phyloP scores from a whole-genome alignment of 2,113 vertebrate genomes.

The Numida meleagris region DNA sequence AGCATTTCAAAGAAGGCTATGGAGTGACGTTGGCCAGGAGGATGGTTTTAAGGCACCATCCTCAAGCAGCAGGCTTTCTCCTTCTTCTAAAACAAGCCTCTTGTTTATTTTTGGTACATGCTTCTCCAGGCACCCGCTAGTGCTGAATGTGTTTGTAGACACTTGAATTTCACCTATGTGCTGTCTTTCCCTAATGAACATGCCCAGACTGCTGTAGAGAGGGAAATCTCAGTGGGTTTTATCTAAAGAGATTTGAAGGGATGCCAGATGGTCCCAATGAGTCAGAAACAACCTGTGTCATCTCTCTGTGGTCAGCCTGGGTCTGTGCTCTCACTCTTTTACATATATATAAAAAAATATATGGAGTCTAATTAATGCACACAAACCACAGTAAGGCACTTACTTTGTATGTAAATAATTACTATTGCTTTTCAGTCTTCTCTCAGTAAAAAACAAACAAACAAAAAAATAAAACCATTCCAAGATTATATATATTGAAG shows the following conservation, averaged over 20 bases:
- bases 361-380: not conserved
- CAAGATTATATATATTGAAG: not conserved
- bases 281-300: not conserved
- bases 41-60: not conserved
- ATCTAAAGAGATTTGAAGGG: not conserved
- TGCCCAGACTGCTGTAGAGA: not conserved
- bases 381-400: not conserved
- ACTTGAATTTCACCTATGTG: not conserved
- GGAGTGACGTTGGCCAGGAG: not conserved
- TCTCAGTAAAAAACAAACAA: not conserved
- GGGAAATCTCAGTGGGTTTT: not conserved
- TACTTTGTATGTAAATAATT: not conserved
- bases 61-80: not conserved
- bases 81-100: not conserved
- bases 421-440: not conserved
- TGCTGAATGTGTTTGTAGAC: not conserved
- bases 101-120: not conserved
- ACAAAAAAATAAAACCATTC: not conserved
- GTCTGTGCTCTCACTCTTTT: not conserved
- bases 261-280: not conserved
- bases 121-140: rapidly evolving
- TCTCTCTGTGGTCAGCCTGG: not conserved
- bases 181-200: not conserved
- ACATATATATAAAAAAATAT: not conserved
- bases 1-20: not conserved